Percentiles rank a stretch among this genome's conserved stretches.
These are phyloP conservation scores for Heliothis subflexa DNA, from an alignment of 1,140 invertebrate genomes.

Conservation along the genomic window DNA sequence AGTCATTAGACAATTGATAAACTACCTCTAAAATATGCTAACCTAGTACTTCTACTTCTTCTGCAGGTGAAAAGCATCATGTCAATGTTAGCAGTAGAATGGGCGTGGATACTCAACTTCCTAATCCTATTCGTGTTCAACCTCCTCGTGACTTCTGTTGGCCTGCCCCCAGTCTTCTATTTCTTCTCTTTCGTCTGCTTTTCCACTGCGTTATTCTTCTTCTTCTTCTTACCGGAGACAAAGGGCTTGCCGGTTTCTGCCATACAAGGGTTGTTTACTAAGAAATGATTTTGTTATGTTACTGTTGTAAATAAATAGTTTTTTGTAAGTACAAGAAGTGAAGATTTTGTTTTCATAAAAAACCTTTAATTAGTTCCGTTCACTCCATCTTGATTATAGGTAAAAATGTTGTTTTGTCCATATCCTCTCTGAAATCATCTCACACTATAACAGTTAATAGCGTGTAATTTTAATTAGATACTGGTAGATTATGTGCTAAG, in stretches of 20 bases:
- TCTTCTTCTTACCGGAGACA: slow-evolving; percentile 89
- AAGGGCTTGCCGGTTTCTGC: slow-evolving; percentile 89
- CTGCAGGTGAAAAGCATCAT: slow-evolving; percentile 65
- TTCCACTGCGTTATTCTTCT: slow-evolving; percentile 82
- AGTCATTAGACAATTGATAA: no score
- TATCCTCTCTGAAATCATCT: no score
- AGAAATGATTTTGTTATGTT: slow-evolving; percentile 13
- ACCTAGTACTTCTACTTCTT: slow-evolving; percentile 7
- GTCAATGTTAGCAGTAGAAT: slow-evolving; percentile 60
- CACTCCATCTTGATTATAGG: no score
- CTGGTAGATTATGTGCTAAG: no score
- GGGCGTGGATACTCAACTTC: slow-evolving; percentile 62
- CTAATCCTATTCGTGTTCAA: slow-evolving; percentile 65
- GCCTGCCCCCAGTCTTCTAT: slow-evolving; percentile 83
- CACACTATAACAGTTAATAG: no score
- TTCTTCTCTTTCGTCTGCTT: slow-evolving; percentile 83
- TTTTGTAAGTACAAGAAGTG: background rate
- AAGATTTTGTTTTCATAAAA: no score
- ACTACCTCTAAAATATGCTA: background rate
- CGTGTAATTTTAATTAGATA: no score
- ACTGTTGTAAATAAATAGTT: background rate
- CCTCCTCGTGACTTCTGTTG: slow-evolving; percentile 79
- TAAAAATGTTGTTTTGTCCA: no score
- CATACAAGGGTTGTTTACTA: slow-evolving; percentile 75
- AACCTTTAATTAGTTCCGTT: no score